Evolutionary conservation across 2,888 invertebrate genomes (phyloP).

Genomic region (Sepiola atlantica): DNA sequence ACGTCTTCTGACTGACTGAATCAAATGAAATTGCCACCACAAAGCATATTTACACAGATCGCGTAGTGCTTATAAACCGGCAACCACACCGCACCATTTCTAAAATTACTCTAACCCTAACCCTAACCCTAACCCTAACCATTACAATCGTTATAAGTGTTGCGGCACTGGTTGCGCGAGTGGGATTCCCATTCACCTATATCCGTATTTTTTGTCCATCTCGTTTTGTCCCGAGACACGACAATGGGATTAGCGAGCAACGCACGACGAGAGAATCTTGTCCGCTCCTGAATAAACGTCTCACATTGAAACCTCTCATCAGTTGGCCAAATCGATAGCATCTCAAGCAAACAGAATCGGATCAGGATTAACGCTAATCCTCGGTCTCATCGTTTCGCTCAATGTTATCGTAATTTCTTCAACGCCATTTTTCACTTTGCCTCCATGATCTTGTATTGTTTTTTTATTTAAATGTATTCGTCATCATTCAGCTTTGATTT

Average conservation of each 20-base stretch:
- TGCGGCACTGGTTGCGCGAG: background rate
- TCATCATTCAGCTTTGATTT: too few species aligned
- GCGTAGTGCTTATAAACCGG: too few species aligned
- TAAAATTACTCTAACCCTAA: too few species aligned
- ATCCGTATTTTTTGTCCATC: background rate
- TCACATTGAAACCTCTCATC: background rate
- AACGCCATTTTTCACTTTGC: too few species aligned
- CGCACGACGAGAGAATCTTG: background rate
- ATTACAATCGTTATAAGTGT: too few species aligned
- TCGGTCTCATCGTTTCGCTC: background rate
- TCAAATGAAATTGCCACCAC: too few species aligned
- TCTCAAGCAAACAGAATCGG: slow-evolving; percentile 21
- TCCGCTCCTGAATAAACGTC: slow-evolving; percentile 18
- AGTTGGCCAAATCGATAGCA: slow-evolving; percentile 18
- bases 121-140: too few species aligned
- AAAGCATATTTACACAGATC: too few species aligned
- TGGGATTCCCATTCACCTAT: background rate
- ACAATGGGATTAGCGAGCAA: background rate
- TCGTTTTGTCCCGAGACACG: background rate
- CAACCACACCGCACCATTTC: too few species aligned
- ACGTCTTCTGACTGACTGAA: too few species aligned
- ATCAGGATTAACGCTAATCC: background rate
- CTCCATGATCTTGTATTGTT: too few species aligned
- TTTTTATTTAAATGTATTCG: too few species aligned
- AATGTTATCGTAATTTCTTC: background rate